Evolutionary conservation across 2,113 vertebrate species (phyloP), one percentile per base, ranked within the genome.

Genomic region (Axis porcinus): DNA sequence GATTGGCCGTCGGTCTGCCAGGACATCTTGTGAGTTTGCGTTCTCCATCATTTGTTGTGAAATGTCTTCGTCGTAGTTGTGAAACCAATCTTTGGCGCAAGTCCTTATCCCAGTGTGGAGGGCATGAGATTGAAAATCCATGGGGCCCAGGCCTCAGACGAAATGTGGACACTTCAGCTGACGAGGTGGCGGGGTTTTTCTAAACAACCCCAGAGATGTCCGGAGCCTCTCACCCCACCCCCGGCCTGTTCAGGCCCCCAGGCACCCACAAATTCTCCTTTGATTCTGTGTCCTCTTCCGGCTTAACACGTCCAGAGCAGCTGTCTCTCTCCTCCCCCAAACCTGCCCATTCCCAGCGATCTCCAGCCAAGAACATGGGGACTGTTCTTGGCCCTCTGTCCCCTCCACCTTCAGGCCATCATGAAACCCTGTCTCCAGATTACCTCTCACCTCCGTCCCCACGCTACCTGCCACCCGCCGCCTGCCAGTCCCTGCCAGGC

Each of bases 101-200:
- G 57, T 58, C 79, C 21, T 92, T 16, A 21, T 83, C 55, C 40
- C 27, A 55, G 43, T 1, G 2, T 43, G 27, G 60, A 70, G 15
- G n/a, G 5, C 2, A 7, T 78, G 81, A 92, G 45, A 52, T 45
- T 43, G n/a, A n/a, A 95, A 86, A 43, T 6, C 6, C 50, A 3
- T 23, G 27, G 58, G 33, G 3, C 16, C 33, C 12, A 12, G 45
- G 11, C 17, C 70, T 19, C 30, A 55, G 83, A 15, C 14, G 7
- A 62, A 62, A 62, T 4, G 40, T 74, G 52, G 19, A 21, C 40
- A 12, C 6, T 16, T n/a, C 54, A 4, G 19, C n/a, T 54, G 21
- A 45, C 0, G 3, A 33, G 70, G 30, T 21, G 12, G 23, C 0
- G 0, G 27, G 64, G 87, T 43, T 43, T 28, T n/a, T 5, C 21